phyloP scores from a whole-genome alignment of 2,888 invertebrate genomes.

The Tiliacea aurago region DNA sequence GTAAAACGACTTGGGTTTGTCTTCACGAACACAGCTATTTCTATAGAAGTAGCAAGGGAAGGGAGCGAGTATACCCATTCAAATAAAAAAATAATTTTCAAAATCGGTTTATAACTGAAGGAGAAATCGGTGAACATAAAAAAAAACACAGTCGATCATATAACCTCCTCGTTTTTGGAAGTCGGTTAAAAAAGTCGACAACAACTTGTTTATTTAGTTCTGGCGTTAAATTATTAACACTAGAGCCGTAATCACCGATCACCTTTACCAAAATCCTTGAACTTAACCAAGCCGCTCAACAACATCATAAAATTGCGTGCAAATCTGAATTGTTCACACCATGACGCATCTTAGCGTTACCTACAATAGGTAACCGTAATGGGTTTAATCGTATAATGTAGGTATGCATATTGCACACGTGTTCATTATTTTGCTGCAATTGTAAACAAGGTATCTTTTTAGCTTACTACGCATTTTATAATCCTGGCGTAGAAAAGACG shows the following conservation, averaged over 20 bases:
- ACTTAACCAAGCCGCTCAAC: conserved; percentile 44
- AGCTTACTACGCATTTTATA: not conserved
- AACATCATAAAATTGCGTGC: conserved; percentile 49
- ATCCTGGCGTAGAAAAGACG: no score
- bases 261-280: conserved; percentile 55
- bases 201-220: conserved; percentile 21
- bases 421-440: conserved; percentile 20
- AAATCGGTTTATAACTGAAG: no score
- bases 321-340: conserved; percentile 59
- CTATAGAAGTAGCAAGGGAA: no score
- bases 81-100: no score
- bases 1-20: no score
- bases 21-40: no score
- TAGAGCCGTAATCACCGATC: conserved; percentile 31
- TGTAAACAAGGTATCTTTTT: conserved; percentile 19
- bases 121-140: no score
- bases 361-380: conserved; percentile 25
- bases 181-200: no score
- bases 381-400: conserved; percentile 15
- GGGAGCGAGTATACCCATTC: no score
- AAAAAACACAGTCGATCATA: no score
- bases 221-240: conserved; percentile 19
- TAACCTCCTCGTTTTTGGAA: no score
- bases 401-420: conserved; percentile 37
- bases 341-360: conserved; percentile 39